Evolutionary conservation across 2,888 invertebrate species (phyloP).

Genomic region (Craniophora ligustri): DNA sequence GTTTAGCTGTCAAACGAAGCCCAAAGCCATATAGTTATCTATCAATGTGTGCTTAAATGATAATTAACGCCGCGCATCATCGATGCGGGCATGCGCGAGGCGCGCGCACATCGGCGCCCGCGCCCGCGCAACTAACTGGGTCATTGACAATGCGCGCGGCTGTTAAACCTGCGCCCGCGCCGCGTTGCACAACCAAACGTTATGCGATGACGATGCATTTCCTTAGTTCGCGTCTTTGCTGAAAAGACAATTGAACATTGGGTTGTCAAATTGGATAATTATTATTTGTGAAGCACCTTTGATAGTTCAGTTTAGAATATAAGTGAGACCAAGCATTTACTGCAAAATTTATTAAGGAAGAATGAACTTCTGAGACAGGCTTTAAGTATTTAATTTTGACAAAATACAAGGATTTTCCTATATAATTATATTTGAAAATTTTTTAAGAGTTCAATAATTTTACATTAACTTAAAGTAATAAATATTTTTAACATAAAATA

Average conservation of each 20-base stretch:
- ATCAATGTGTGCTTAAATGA: conserved; percentile 12
- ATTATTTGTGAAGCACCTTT: not conserved
- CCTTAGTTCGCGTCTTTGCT: conserved; percentile 7
- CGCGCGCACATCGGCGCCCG: conserved; percentile 33
- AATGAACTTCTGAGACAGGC: no score
- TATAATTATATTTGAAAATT: no score
- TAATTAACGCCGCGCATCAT: conserved; percentile 31
- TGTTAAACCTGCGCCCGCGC: conserved; percentile 26
- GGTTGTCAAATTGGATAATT: not conserved
- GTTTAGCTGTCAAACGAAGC: no score
- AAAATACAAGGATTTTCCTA: no score
- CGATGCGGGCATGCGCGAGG: conserved; percentile 37
- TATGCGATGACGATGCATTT: conserved; percentile 41
- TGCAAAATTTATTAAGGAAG: no score
- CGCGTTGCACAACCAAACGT: conserved; percentile 8
- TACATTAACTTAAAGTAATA: no score
- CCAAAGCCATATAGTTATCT: not conserved
- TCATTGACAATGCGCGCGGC: conserved; percentile 55
- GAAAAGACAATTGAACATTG: not conserved
- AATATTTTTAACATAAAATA: no score
- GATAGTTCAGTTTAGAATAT: not conserved
- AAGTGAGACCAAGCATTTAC: no score
- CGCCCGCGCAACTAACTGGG: conserved; percentile 54
- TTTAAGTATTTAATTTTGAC: no score
- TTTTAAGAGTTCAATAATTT: no score